phyloP scores from a whole-genome alignment of 30 jellyfish, hydroid and myxozoan species.

The Aurelia coerulea region DNA sequence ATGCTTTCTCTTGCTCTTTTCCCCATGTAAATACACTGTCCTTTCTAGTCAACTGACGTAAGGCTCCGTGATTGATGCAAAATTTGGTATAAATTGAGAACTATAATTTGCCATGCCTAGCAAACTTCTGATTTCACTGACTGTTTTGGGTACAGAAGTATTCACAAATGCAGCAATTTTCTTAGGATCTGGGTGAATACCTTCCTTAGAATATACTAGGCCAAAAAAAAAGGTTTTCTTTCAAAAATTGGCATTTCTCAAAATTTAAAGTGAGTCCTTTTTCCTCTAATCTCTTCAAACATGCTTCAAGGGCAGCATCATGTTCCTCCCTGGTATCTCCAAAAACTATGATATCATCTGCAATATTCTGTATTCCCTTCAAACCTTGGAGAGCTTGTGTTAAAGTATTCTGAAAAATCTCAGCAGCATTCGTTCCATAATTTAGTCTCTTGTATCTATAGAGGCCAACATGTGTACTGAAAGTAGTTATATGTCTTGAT shows the following conservation, averaged over 20 bases:
- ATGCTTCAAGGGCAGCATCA: too few species aligned
- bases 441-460: too few species aligned
- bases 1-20: conserved; percentile 10
- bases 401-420: too few species aligned
- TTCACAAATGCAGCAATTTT: background rate
- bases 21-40: conserved; percentile 6
- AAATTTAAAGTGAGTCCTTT: too few species aligned
- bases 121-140: conserved; percentile 6
- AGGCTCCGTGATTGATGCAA: conserved; percentile 46
- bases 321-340: too few species aligned
- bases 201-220: conserved; percentile 37
- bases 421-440: too few species aligned
- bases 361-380: too few species aligned
- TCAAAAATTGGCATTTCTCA: conserved; percentile 51
- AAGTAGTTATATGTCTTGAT: too few species aligned
- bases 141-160: background rate
- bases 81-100: conserved; percentile 16
- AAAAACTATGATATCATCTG: too few species aligned
- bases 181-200: conserved; percentile 55
- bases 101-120: conserved; percentile 41
- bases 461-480: too few species aligned
- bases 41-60: conserved; percentile 39
- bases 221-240: conserved; percentile 41
- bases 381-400: too few species aligned
- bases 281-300: too few species aligned